A percentile compares a stretch with the other conserved stretches of the same genome.
These are phyloP conservation scores for Coleophora deauratella DNA, from an alignment of 2,888 invertebrate species.

Conservation along the genomic window DNA sequence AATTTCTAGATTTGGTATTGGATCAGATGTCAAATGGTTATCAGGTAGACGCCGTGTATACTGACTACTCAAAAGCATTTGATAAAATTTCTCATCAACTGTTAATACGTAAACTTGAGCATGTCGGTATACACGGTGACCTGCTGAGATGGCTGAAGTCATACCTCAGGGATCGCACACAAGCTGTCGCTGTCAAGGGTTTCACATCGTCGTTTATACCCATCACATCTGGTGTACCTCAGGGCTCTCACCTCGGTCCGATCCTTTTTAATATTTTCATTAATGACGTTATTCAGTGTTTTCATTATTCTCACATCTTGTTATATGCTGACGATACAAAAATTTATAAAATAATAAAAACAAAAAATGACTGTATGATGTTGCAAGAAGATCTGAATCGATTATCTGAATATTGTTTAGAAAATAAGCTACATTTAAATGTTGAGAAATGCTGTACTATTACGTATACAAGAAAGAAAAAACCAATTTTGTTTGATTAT, in stretches of 20 bases:
- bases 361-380: not conserved
- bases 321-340: slow-evolving; percentile 3
- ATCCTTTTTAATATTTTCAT: slow-evolving; percentile 3
- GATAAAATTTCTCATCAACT: slow-evolving; percentile 8
- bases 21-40: slow-evolving; percentile 10
- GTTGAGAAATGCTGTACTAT: not conserved
- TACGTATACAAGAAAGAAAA: not conserved
- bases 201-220: slow-evolving; percentile 2
- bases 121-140: too few species aligned
- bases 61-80: slow-evolving; percentile 16
- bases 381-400: too few species aligned
- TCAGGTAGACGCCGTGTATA: too few species aligned
- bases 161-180: too few species aligned
- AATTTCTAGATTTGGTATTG: slow-evolving; percentile 6
- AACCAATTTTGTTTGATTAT: not conserved
- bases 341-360: not conserved
- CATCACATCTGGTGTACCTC: slow-evolving; percentile 8
- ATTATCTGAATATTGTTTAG: too few species aligned
- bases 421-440: not conserved
- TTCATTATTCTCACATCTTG: not conserved
- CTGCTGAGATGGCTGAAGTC: too few species aligned
- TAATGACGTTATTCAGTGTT: not conserved
- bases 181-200: too few species aligned
- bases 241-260: slow-evolving; percentile 7
- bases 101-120: slow-evolving; percentile 2